Evolutionary conservation across 1,140 invertebrate species (phyloP).

Genomic region (Trialeurodes vaporariorum): DNA sequence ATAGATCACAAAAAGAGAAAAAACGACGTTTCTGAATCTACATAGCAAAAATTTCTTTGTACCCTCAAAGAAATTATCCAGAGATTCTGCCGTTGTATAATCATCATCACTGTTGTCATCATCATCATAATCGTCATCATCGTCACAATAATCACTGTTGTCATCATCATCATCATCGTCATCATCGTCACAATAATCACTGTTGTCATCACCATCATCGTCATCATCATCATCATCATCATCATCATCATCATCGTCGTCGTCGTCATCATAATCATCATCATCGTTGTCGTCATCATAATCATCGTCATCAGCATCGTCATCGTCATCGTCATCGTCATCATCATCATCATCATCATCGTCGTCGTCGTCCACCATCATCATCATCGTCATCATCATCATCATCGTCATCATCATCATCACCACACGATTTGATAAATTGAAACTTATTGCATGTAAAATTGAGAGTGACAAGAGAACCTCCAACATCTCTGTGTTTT

Average conservation of each 20-base stretch:
- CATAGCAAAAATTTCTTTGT: too few relatives aligned
- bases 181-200: neutral
- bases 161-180: conserved; percentile 2
- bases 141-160: neutral
- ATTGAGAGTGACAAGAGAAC: neutral
- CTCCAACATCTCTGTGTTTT: neutral
- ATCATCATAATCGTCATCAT: too few relatives aligned
- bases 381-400: neutral
- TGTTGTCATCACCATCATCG: neutral
- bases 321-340: conserved; percentile 5
- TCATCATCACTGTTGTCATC: conserved; percentile 2
- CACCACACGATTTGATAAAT: neutral
- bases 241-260: conserved; percentile 2
- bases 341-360: neutral
- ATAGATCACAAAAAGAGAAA: too few relatives aligned
- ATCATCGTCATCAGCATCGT: too few relatives aligned
- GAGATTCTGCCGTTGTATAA: too few relatives aligned
- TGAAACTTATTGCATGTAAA: neutral
- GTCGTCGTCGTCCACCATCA: conserved; percentile 2
- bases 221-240: conserved; percentile 3
- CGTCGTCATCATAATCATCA: too few relatives aligned
- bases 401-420: neutral
- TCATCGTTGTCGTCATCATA: too few relatives aligned
- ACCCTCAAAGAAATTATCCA: too few relatives aligned
- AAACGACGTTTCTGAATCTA: too few relatives aligned